Evolutionary conservation across 2,113 vertebrate genomes (phyloP), one percentile per base, ranked within the genome.

Genomic region (Myrmecophaga tridactyla): DNA sequence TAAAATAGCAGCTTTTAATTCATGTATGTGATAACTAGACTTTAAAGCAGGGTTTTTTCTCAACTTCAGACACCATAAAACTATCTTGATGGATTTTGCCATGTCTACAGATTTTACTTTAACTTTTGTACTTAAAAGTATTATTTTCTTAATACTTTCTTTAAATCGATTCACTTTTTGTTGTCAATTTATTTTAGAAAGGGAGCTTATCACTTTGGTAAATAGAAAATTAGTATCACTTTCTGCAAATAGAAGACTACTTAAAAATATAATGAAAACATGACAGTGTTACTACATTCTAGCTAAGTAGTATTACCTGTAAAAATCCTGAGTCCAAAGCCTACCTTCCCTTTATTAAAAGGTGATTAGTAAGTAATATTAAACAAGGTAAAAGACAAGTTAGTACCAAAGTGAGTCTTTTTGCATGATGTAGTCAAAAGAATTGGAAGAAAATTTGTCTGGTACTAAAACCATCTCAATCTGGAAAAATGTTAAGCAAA

Each of bases 161-260:
- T 62, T 7, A 36, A 80, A 60, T 70, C 8, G 27, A 48, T 39
- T 90, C 25, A 31, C 53, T 88, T 70, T 92, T 62, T 86, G 41
- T n/a, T 90, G n/a, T 75, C 87, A 78, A 48, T 62, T 82, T 82
- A 62, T 80, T 86, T 95, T 56, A 21, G 51, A 77, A 95, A 78
- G 25, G 43, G 77, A 92, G 43, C 34, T 4, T 70, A 43, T 81
- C 36, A 21, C 17, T 90, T 43, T 20, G 27, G n/a, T 51, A 87
- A 84, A 27, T 67, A 51, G 70, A 69, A 95, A 86, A 60, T 72
- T 60, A 58, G 10, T 56, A 36, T 53, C 5, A 1, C 27, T 73
- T 77, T 62, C 69, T 85, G 11, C 46, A 36, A 81, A 9, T 34
- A 58, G 51, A 80, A 75, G 29, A 96, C 77, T 95, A 58, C 69